Base-by-base conservation (phyloP, 2,797 vertebrate species). In the Fratercula arctica region DNA sequence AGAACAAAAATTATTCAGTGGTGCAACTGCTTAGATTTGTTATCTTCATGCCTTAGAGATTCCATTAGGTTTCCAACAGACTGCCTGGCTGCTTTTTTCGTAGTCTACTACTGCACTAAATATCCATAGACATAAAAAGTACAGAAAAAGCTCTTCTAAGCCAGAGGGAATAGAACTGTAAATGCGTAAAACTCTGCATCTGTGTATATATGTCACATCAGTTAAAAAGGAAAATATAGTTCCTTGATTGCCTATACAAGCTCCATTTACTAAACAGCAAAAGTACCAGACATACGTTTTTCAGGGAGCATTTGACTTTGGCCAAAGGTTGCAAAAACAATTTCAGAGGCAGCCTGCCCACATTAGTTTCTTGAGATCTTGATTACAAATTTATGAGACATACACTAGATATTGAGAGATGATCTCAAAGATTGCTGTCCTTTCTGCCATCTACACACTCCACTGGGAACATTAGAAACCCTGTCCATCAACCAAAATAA, bases 401-500 rank as follows among this genome's bases (percentile, higher is more conserved):
- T 96, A 85, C 45, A 75, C 69, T 48, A 97, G 96, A 97, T 77
- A 93, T 66, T 90, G 95, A 97, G 86, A 94, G 94, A 98, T 93
- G 67, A 90, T 96, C 92, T 97, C 80, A 90, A 56, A 97, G 87
- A 95, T 89, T 90, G 90, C 90, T 90, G 89, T 96, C 92, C 95
- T 89, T 77, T 92, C 95, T 96, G 94, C 95, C 97, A 96, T 96
- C 96, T 97, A 95, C 85, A 91, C 90, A 92, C 92, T 95, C 96
- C 96, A 85, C 94, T 94, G 96, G 97, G 95, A 98, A 95, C 80
- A 86, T 97, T 96, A 96, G 96, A 97, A 97, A 94, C 72, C 76
- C 88, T 97, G 96, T 97, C 97, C 87, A 97, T 98, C 98, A 98
- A 97, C 88, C 91, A 97, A 97, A 98, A 97, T 96, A 98, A 98